Evolutionary conservation across 23 tunicate species (phyloP).

Genomic region (Halocynthia aurantium): DNA sequence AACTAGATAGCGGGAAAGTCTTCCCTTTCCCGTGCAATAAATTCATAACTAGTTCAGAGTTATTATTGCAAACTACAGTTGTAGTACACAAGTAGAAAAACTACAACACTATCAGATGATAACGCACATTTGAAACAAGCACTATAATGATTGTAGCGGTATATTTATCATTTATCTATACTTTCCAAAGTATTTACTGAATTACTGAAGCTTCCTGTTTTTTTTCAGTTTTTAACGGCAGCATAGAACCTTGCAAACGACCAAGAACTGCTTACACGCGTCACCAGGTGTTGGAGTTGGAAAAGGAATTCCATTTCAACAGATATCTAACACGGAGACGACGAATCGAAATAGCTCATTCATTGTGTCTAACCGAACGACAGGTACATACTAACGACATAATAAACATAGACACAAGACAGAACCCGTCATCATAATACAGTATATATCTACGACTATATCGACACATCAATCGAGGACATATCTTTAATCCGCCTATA

Average conservation of each 20-base stretch:
- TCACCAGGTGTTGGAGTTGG: conserved; percentile 89
- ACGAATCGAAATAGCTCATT: conserved; percentile 87
- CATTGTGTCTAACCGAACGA: conserved; percentile 75
- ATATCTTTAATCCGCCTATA: too few species aligned
- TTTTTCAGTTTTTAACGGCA: conserved; percentile 66
- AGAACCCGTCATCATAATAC: not conserved
- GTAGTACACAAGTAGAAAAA: too few species aligned
- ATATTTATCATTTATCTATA: too few species aligned
- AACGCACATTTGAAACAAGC: too few species aligned
- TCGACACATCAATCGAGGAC: too few species aligned
- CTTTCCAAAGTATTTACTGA: too few species aligned
- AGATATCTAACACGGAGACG: conserved; percentile 75
- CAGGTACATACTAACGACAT: conserved; percentile 30
- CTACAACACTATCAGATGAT: too few species aligned
- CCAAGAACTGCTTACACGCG: conserved; percentile 94
- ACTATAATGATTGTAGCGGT: too few species aligned
- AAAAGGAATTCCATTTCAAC: conserved; percentile 90
- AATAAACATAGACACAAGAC: not conserved
- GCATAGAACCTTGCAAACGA: conserved; percentile 72
- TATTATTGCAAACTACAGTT: too few species aligned
- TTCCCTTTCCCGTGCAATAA: too few species aligned
- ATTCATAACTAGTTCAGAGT: too few species aligned
- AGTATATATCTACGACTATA: not conserved
- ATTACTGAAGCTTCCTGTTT: not conserved
- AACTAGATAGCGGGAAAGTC: too few species aligned